These are phyloP conservation scores for Helobdella robusta DNA, from an alignment of 2,888 invertebrate species.

Conservation along the genomic window DNA sequence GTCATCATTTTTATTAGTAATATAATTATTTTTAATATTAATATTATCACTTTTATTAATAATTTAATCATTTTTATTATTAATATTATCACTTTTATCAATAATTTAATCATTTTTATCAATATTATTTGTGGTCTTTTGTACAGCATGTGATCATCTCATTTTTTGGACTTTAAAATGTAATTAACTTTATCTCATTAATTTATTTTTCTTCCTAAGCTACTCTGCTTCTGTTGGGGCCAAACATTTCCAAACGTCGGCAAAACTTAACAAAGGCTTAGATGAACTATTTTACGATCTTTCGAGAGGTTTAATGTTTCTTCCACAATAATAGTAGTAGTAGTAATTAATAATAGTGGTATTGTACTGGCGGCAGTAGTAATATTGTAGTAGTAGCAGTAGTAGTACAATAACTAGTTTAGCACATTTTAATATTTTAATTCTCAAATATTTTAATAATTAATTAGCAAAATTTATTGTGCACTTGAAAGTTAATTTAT, in stretches of 20 bases:
- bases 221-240: slow-evolving; percentile 85
- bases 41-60: not conserved
- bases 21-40: not conserved
- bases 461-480: not conserved
- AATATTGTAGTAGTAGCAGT: too few relatives aligned
- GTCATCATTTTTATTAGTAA: not conserved
- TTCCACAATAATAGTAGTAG: too few relatives aligned
- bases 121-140: too few relatives aligned
- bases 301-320: slow-evolving; percentile 57
- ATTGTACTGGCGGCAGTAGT: too few relatives aligned
- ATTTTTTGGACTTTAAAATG: slow-evolving; percentile 9
- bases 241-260: slow-evolving; percentile 81
- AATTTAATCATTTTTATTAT: not conserved
- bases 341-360: too few relatives aligned
- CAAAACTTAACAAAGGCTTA: slow-evolving; percentile 79
- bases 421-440: too few relatives aligned
- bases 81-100: not conserved
- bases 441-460: not conserved
- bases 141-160: not conserved
- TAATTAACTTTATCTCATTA: not conserved
- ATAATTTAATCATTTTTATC: not conserved
- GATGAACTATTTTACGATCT: slow-evolving; percentile 80
- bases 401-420: too few relatives aligned
- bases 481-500: too few relatives aligned
- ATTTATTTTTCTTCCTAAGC: slow-evolving; percentile 52